Evolutionary conservation across 2,888 invertebrate species (phyloP), one percentile per base, ranked within the genome.

Genomic region (Tiliacea aurago): DNA sequence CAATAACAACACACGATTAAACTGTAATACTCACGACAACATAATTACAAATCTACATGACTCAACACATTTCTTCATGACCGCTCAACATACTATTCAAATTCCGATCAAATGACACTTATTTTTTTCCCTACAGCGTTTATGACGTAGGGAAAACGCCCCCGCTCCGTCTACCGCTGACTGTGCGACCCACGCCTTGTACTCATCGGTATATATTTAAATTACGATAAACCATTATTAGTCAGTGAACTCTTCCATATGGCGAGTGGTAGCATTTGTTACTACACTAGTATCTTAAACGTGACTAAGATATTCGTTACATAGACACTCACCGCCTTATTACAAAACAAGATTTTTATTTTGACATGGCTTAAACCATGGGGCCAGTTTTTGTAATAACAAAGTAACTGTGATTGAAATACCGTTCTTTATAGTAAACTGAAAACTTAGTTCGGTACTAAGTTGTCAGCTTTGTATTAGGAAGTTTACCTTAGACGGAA

Each of bases 151-250:
- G 2, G 0, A 1, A 56, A 33, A 33, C 59, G 74, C 81, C 75
- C 51, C 53, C 80, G 68, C 65, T 56, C 33, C 41, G 82, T 82
- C 82, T 80, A 43, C 67, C 81, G 76, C 81, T 79, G 61, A 28
- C 59, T 6, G 49, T 62, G 56, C 62, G 75, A 70, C 81, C 76
- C 55, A 63, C 71, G 70, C 68, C 62, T 18, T 71, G 73, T 18
- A 74, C n/a, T 79, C 81, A 76, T 63, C 55, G 55, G 51, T 66
- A 55, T 69, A 67, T 84, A 81, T 85, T 73, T 85, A 77, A 74
- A 77, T 76, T 59, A 11, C 63, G 23, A 69, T 76, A 47, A 43
- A 59, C 51, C 59, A 28, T 71, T 69, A 66, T 79, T 81, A 79
- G 71, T 80, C 76, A 80, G 56, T 70, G 76, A 83, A 83, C 61